These are phyloP conservation scores for Metaphire vulgaris DNA, from an alignment of 1,140 invertebrate genomes.

Conservation along the genomic window DNA sequence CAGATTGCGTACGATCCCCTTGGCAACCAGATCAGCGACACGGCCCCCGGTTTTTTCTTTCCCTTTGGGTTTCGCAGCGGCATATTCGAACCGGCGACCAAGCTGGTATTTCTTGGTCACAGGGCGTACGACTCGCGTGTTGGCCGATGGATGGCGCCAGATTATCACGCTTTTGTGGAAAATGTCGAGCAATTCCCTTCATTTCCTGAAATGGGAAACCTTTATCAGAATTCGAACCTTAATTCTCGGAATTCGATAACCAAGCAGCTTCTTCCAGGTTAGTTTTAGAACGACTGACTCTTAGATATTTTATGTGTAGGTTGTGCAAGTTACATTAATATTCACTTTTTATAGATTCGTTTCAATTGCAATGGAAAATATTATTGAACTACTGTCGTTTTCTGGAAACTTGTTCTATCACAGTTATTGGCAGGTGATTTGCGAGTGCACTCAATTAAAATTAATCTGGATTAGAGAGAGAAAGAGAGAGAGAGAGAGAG, in stretches of 20 bases:
- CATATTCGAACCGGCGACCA: slow-evolving; percentile 81
- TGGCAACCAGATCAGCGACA: slow-evolving; percentile 78
- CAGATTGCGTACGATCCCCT: slow-evolving; percentile 84
- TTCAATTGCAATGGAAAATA: no score
- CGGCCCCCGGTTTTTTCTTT: slow-evolving; percentile 81
- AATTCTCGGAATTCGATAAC: not conserved
- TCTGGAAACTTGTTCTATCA: no score
- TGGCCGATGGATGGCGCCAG: slow-evolving; percentile 87
- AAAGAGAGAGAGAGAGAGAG: no score
- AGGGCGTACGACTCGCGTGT: slow-evolving; percentile 89
- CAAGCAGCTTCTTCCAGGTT: not conserved
- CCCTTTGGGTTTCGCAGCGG: slow-evolving; percentile 77
- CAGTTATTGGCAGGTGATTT: no score
- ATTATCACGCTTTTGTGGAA: slow-evolving; percentile 65
- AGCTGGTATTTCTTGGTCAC: slow-evolving; percentile 82
- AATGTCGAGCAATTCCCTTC: slow-evolving; percentile 38
- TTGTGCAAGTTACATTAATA: no score
- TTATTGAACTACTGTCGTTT: no score
- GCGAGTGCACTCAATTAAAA: no score
- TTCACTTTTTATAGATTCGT: no score
- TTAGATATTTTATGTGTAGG: no score
- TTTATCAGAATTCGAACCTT: slow-evolving; percentile 40
- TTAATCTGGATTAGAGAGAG: no score
- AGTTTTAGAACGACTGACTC: no score
- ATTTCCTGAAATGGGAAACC: slow-evolving; percentile 42